Percentiles rank a stretch among this genome's conserved stretches.
These are phyloP conservation scores for Andrena haemorrhoa DNA, from an alignment of 2,888 invertebrate genomes.

Conservation along the genomic window DNA sequence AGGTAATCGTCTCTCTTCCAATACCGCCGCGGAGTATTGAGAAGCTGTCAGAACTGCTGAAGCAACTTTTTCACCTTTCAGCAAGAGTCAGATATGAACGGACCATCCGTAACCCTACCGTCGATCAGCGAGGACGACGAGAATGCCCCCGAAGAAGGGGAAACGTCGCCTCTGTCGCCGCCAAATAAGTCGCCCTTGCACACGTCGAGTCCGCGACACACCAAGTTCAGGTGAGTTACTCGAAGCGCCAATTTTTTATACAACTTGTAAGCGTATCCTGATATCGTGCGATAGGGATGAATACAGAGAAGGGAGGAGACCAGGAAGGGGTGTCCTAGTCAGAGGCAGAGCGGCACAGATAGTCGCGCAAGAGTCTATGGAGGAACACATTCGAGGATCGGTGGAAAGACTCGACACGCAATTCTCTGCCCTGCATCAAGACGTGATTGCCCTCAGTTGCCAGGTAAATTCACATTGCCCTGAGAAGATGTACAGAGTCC, in stretches of 20 bases:
- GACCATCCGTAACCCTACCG: conserved; percentile 93
- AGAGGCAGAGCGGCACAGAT: conserved; percentile 76
- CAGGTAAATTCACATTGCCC: conserved; percentile 86
- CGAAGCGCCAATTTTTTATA: background rate
- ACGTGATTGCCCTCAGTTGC: conserved; percentile 93
- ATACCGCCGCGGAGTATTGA: background rate
- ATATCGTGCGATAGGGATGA: conserved; percentile 74
- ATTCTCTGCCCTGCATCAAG: conserved; percentile 93
- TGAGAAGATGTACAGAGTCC: too few relatives aligned
- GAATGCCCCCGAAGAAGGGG: conserved; percentile 91
- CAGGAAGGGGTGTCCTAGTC: conserved; percentile 74
- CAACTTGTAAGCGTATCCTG: background rate
- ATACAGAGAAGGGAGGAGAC: conserved; percentile 74
- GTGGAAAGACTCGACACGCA: conserved; percentile 93
- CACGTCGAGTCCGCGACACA: conserved; percentile 88
- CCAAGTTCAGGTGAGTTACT: conserved; percentile 87
- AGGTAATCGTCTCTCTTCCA: conserved; percentile 85
- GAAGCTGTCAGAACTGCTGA: conserved; percentile 86
- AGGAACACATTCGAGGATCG: conserved; percentile 82
- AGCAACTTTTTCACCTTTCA: conserved; percentile 84
- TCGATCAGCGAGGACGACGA: conserved; percentile 98
- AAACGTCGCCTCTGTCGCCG: conserved; percentile 88
- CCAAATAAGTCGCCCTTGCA: conserved; percentile 88
- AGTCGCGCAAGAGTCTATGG: conserved; percentile 77
- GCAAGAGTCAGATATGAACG: conserved; percentile 91